Evolutionary conservation across 2,888 invertebrate genomes (phyloP).

Genomic region (Odontocolon sp.): DNA sequence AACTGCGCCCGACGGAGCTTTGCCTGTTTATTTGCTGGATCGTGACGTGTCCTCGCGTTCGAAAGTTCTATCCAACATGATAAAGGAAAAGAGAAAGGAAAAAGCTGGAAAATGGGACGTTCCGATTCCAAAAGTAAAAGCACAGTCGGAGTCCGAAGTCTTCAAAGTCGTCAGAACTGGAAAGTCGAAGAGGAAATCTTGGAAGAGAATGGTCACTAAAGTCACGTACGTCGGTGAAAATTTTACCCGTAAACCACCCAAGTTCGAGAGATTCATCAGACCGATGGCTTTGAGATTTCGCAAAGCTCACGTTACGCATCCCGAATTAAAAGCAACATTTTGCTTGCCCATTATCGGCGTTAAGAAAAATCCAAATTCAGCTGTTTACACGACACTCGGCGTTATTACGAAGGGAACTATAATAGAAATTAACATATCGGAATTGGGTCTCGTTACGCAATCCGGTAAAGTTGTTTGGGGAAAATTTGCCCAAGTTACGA

Average conservation of each 20-base stretch:
- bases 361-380: conserved; percentile 98
- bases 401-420: conserved; percentile 99
- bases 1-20: conserved; percentile 93
- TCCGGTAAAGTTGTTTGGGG: conserved; percentile 99
- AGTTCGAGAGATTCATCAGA: conserved; percentile 98
- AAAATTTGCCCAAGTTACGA: conserved; percentile 99
- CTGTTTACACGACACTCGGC: conserved; percentile 98
- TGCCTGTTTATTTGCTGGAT: conserved; percentile 98
- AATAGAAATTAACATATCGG: conserved; percentile 98
- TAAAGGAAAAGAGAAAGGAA: conserved; percentile 99
- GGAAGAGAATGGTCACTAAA: conserved; percentile 99
- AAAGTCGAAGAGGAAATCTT: conserved; percentile 96
- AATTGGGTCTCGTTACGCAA: conserved; percentile 98
- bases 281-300: conserved; percentile 98
- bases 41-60: conserved; percentile 96
- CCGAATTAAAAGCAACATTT: conserved; percentile 99
- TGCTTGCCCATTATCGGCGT: conserved; percentile 98
- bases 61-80: conserved; percentile 98
- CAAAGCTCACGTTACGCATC: conserved; percentile 99
- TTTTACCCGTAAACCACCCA: conserved; percentile 99
- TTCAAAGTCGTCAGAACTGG: conserved; percentile 96
- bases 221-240: conserved; percentile 98
- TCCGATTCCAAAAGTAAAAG: conserved; percentile 98
- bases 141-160: conserved; percentile 98
- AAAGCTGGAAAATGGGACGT: conserved; percentile 99